phyloP scores from a whole-genome alignment of 2,797 vertebrate genomes.

The Enteromius treurensis region DNA sequence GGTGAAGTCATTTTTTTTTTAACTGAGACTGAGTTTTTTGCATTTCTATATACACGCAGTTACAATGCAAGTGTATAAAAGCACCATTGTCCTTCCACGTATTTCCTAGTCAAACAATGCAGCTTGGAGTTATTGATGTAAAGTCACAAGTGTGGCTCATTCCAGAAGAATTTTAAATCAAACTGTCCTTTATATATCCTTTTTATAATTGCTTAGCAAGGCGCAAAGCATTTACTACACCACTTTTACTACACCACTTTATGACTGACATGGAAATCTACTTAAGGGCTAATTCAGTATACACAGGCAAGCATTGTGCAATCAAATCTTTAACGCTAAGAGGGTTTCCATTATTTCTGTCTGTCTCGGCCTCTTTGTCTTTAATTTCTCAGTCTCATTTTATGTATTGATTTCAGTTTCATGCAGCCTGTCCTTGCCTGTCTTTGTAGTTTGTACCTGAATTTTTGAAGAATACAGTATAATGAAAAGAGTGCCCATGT shows the following conservation, averaged over 20 bases:
- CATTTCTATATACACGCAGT: background rate
- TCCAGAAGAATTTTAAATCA: background rate
- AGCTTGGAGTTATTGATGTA: background rate
- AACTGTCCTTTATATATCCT: background rate
- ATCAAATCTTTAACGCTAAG: background rate
- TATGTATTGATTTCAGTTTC: slow-evolving; percentile 19
- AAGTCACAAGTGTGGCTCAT: background rate
- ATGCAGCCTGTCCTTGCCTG: slow-evolving; percentile 1
- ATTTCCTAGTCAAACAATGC: background rate
- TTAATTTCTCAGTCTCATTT: background rate
- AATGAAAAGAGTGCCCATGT: background rate
- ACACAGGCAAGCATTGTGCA: background rate
- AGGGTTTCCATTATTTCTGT: slow-evolving; percentile 2
- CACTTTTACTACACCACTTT: slow-evolving; percentile 1
- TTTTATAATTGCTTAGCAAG: background rate
- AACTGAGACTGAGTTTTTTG: background rate
- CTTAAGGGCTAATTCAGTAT: background rate
- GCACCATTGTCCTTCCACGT: background rate
- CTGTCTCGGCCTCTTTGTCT: background rate
- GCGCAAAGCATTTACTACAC: background rate
- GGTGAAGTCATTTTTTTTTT: background rate
- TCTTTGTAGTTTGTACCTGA: slow-evolving; percentile 18
- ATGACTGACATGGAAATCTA: slow-evolving; percentile 13
- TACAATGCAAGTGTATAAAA: background rate
- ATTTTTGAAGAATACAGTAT: slow-evolving; percentile 6